Evolutionary conservation across 1,140 invertebrate species (phyloP).

Genomic region (Mercenaria mercenaria): DNA sequence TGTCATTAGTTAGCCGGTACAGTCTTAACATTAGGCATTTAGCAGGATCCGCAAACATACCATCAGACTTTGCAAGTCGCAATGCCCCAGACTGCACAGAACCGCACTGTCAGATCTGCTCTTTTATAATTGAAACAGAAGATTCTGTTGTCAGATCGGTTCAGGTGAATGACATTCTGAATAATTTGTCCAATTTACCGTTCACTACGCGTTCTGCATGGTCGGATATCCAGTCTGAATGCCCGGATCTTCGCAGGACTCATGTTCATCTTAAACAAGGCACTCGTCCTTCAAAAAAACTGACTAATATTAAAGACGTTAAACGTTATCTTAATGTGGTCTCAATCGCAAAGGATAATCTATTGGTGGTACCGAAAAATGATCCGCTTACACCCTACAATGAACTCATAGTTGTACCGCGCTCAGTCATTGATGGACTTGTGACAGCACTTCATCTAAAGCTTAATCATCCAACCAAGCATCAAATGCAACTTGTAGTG

Average conservation of each 20-base stretch:
- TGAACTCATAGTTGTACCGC: slow-evolving; percentile 71
- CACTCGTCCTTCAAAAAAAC: slow-evolving; percentile 68
- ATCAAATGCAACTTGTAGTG: slow-evolving; percentile 65
- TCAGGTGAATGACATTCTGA: not conserved
- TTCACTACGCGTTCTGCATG: slow-evolving; percentile 62
- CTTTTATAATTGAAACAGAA: not conserved
- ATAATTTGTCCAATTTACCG: slow-evolving; percentile 18
- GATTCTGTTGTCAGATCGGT: slow-evolving; percentile 43
- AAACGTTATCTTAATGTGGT: slow-evolving; percentile 66
- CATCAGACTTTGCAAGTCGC: slow-evolving; percentile 15
- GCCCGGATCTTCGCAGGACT: slow-evolving; percentile 67
- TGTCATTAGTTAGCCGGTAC: slow-evolving; percentile 49
- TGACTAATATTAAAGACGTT: slow-evolving; percentile 66
- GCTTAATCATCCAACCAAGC: slow-evolving; percentile 64
- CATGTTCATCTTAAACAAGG: slow-evolving; percentile 67
- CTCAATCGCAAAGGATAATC: slow-evolving; percentile 68
- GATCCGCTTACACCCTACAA: slow-evolving; percentile 5
- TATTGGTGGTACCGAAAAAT: slow-evolving; percentile 55
- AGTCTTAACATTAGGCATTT: not conserved
- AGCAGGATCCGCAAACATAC: slow-evolving; percentile 29
- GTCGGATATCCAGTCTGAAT: slow-evolving; percentile 62
- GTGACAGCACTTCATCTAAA: slow-evolving; percentile 70
- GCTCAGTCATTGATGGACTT: slow-evolving; percentile 64
- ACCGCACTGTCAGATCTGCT: slow-evolving; percentile 50
- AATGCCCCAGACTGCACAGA: slow-evolving; percentile 42